These are phyloP conservation scores for Calypte anna DNA, from an alignment of 2,113 vertebrate genomes.

Conservation along the genomic window DNA sequence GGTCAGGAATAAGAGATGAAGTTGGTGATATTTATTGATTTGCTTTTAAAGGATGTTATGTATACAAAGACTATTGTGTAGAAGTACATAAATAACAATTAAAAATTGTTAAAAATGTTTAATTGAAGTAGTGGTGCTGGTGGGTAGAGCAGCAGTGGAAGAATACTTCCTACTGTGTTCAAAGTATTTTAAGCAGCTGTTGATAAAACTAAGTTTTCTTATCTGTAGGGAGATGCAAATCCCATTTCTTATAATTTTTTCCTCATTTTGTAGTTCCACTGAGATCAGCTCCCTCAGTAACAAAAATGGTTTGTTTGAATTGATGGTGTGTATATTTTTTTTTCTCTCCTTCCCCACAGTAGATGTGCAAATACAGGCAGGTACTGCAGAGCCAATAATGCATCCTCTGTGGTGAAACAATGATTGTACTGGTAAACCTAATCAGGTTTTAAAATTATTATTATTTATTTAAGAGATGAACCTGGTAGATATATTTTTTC, in stretches of 20 bases:
- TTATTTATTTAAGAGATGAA: neutral
- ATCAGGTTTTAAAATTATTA: neutral
- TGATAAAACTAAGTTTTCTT: neutral
- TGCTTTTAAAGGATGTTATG: neutral
- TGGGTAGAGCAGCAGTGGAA: rapidly evolving
- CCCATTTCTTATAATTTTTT: neutral
- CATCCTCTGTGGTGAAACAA: neutral
- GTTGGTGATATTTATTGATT: neutral
- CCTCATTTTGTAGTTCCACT: neutral
- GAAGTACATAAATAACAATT: neutral
- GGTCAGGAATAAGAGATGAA: neutral
- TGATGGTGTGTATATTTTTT: neutral
- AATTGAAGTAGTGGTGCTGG: neutral
- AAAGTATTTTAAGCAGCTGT: neutral
- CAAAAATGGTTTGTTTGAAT: neutral
- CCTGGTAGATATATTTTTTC: neutral
- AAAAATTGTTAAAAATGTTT: neutral
- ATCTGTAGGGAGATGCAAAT: neutral
- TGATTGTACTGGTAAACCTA: rapidly evolving
- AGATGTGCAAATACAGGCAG: neutral
- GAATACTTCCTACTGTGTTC: neutral
- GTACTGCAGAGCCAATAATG: neutral
- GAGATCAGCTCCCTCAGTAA: neutral
- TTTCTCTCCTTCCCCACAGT: neutral
- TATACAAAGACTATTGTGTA: neutral